These are phyloP conservation scores for Turnix velox DNA, from an alignment of 2,113 vertebrate genomes.

Conservation along the genomic window DNA sequence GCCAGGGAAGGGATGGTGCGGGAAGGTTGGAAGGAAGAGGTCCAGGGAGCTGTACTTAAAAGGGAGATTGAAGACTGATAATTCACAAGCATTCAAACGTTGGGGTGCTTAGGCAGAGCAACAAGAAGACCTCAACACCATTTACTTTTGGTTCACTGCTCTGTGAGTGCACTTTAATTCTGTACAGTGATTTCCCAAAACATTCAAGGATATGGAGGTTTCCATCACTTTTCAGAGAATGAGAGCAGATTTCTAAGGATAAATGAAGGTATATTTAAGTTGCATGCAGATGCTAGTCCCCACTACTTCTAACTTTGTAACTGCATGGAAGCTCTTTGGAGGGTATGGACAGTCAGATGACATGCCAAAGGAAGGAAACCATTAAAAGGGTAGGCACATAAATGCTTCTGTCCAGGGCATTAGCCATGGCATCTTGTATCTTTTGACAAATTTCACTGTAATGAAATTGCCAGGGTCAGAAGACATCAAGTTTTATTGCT, in stretches of 20 bases:
- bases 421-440: neutral
- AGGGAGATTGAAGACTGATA: neutral
- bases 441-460: neutral
- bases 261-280: neutral
- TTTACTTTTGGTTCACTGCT: neutral
- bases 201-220: neutral
- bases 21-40: neutral
- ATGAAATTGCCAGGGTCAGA: neutral
- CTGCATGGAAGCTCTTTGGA: neutral
- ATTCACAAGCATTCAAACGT: neutral
- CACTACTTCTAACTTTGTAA: neutral
- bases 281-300: neutral
- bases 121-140: neutral
- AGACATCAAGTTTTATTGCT: neutral
- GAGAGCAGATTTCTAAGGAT: neutral
- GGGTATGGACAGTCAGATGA: rapidly evolving
- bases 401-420: neutral
- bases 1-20: neutral
- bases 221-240: neutral
- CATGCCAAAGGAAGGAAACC: neutral
- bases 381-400: neutral
- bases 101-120: neutral
- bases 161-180: neutral
- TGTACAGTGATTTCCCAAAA: neutral
- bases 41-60: neutral